Evolutionary conservation across 2,888 invertebrate species (phyloP).

Genomic region (Autographa gamma): DNA sequence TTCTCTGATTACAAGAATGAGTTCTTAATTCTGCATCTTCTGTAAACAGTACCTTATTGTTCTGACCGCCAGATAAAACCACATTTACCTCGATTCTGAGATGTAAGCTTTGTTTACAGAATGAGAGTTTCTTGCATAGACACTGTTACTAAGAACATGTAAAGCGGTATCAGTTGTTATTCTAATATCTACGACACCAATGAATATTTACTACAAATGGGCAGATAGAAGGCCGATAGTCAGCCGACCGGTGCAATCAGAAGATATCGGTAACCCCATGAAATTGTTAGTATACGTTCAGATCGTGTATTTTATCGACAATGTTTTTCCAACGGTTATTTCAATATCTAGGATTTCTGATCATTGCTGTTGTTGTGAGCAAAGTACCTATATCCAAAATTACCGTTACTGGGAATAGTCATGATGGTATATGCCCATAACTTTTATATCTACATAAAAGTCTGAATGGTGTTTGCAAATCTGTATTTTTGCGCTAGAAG

Average conservation of each 20-base stretch:
- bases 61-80: not conserved
- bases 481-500: not conserved
- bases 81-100: not conserved
- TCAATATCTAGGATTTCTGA: not conserved
- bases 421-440: not conserved
- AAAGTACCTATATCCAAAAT: not conserved
- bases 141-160: not conserved
- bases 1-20: not conserved
- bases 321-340: not conserved
- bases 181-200: not conserved
- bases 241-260: not conserved
- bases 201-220: constrained; percentile 7
- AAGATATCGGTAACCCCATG: constrained; percentile 3
- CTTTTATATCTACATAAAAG: not conserved
- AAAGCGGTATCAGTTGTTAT: not conserved
- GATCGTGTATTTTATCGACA: not conserved
- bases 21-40: not conserved
- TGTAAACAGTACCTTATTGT: not conserved
- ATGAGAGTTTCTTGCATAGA: not conserved
- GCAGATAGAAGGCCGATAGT: not conserved
- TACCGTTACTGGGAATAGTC: not conserved
- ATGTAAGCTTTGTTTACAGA: not conserved
- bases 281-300: not conserved
- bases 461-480: no score
- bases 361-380: not conserved